Conservation (phyloP, 1,140 invertebrate genomes). For the Zeugodacus cucurbitae region DNA sequence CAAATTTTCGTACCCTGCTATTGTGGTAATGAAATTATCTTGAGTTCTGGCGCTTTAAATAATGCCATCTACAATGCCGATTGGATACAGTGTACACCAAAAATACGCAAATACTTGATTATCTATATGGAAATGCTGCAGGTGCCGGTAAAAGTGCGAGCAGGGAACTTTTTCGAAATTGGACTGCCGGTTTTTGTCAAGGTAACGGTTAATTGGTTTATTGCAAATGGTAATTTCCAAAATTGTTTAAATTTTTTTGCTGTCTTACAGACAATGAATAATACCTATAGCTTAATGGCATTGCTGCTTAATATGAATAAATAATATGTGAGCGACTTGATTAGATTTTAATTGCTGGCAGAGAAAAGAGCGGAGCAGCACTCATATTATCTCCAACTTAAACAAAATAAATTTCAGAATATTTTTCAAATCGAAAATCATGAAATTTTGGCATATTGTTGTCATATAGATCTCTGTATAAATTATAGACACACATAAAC, state of each 20-base stretch:
- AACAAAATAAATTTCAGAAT: too few species aligned
- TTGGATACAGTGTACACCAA: conserved; percentile 49
- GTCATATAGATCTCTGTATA: background rate
- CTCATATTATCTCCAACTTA: too few species aligned
- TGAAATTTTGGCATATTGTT: background rate
- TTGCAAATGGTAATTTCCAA: background rate
- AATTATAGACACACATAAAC: background rate
- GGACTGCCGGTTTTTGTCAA: conserved; percentile 59
- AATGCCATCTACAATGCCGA: conserved; percentile 57
- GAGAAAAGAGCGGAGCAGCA: too few species aligned
- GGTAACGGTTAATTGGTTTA: conserved; percentile 41
- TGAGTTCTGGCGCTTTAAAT: conserved; percentile 51
- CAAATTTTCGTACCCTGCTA: conserved; percentile 61
- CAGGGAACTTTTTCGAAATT: conserved; percentile 58
- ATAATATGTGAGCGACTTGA: background rate
- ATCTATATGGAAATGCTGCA: conserved; percentile 59
- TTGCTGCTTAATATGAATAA: conserved; percentile 55
- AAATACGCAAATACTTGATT: conserved; percentile 47
- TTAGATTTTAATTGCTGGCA: too few species aligned
- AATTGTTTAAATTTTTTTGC: background rate
- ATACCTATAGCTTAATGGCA: conserved; percentile 61
- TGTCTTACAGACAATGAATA: conserved; percentile 56
- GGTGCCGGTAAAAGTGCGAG: conserved; percentile 50
- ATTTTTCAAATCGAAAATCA: background rate
- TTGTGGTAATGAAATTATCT: conserved; percentile 58